Percentiles rank a stretch among this genome's conserved stretches.
phyloP scores from a whole-genome alignment of 1,140 invertebrate species.

The Bradysia coprophila region DNA sequence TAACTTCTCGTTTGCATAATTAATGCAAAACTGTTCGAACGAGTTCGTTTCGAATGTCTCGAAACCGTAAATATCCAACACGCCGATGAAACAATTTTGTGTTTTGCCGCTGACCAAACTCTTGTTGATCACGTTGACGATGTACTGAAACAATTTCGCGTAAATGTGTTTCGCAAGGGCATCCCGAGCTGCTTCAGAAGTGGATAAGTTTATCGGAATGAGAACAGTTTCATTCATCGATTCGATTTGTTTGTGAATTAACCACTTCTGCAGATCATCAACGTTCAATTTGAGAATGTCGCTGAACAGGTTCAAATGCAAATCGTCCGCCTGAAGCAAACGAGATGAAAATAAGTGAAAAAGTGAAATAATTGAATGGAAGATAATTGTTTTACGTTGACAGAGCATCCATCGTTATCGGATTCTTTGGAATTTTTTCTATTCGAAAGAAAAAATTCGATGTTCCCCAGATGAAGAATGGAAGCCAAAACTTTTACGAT shows the following conservation, averaged over 20 bases:
- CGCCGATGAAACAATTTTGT: slow-evolving; percentile 37
- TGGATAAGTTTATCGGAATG: slow-evolving; percentile 53
- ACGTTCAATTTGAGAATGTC: slow-evolving; percentile 59
- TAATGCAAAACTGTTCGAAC: slow-evolving; percentile 99
- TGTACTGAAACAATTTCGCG: slow-evolving; percentile 84
- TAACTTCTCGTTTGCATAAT: slow-evolving; percentile 98
- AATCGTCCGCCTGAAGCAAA: too few species aligned
- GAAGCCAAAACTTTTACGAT: slow-evolving; percentile 75
- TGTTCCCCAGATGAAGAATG: slow-evolving; percentile 84
- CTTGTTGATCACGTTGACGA: slow-evolving; percentile 71
- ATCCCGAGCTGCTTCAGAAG: slow-evolving; percentile 70
- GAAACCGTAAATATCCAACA: slow-evolving; percentile 96
- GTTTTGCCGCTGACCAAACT: slow-evolving; percentile 39
- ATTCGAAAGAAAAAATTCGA: slow-evolving; percentile 39
- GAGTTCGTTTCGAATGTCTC: slow-evolving; percentile 97
- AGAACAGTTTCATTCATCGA: slow-evolving; percentile 68
- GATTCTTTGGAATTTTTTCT: too few species aligned
- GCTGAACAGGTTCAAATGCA: slow-evolving; percentile 43
- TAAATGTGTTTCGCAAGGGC: slow-evolving; percentile 94
- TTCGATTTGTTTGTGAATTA: slow-evolving; percentile 76
- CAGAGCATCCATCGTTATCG: too few species aligned
- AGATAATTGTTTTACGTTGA: too few species aligned
- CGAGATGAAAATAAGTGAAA: too few species aligned
- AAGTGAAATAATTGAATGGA: too few species aligned
- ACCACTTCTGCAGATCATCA: slow-evolving; percentile 63